Evolutionary conservation across 2,797 vertebrate species (phyloP).

Genomic region (Anisognathus igniventris): DNA sequence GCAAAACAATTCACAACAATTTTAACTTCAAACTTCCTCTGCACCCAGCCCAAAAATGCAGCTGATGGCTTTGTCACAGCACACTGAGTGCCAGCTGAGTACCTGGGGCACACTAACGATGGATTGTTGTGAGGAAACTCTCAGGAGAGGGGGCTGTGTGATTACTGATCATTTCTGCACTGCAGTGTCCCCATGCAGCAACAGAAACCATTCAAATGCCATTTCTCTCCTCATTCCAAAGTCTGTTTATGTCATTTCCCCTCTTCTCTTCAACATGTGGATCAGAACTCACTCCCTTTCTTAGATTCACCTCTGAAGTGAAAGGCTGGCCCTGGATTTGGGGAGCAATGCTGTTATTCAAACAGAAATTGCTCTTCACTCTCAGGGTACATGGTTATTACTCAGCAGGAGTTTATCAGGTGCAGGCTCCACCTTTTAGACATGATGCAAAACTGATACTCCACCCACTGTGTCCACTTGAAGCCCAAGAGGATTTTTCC

Average conservation of each 20-base stretch:
- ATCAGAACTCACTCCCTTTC: not conserved
- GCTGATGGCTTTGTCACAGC: not conserved
- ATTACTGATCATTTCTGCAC: not conserved
- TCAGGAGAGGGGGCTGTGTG: not conserved
- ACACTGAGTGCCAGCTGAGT: not conserved
- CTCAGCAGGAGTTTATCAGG: not conserved
- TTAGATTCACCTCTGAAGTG: not conserved
- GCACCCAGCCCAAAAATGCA: not conserved
- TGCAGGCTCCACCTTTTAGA: not conserved
- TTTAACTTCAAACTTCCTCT: not conserved
- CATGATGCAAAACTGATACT: not conserved
- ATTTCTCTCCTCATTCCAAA: not conserved
- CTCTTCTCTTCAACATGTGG: not conserved
- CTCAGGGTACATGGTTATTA: fast-evolving
- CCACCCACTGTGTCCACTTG: not conserved
- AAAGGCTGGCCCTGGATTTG: not conserved
- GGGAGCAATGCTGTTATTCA: not conserved
- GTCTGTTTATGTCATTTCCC: not conserved
- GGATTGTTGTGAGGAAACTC: not conserved
- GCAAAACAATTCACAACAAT: not conserved
- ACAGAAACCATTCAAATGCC: not conserved
- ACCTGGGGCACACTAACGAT: not conserved
- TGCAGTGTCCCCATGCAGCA: not conserved
- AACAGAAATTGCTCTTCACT: not conserved
- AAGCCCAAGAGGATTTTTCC: not conserved